Base-by-base conservation (phyloP, 2,888 invertebrate species). In the Ptilodon capucinus region DNA sequence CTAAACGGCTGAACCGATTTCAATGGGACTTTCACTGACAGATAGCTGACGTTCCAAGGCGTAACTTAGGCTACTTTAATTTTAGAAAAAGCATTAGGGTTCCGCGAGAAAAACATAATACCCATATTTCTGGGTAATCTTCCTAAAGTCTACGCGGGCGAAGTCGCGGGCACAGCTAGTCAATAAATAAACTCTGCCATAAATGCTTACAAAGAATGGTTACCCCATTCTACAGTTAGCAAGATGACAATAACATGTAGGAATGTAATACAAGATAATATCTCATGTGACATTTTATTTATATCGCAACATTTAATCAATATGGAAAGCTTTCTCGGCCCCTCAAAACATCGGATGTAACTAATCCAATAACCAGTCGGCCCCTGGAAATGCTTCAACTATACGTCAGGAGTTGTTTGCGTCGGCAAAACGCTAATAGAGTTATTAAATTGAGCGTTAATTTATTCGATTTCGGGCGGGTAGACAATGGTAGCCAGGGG, bases 391-490 rank as follows among this genome's bases (percentile, higher is more conserved):
- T 78, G 74, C 76, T 73, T 68, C 72, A 68, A 70, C 79, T 77
- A 79, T 75, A 79, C 79, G 84, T 82, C 88, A 82, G 57, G 69
- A 80, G 78, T 83, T 87, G 85, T 90, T 88, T 89, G 76, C 77
- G 76, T 84, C 88, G 75, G 72, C 74, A 74, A 68, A 78, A 79
- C 76, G 76, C 76, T 89, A 90, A 90, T 86, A 80, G 77, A 85
- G 83, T 88, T 89, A 90, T 88, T 88, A 85, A 86, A 88, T 90
- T 89, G 81, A 71, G 60, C 81, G 79, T 81, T 91, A 91, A 90
- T 91, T 89, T 88, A 91, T 91, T 90, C 89, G 86, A 89, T 91
- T 91, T 88, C 57, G 70, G 57, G 56, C 52, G 72, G 63, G 72
- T 69, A 82, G 82, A 89, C 86, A 89, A 88, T 83, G 84, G 84